Base-by-base conservation (phyloP, 92 coral and sea anemone species). In the Epizoanthus stellaris region DNA sequence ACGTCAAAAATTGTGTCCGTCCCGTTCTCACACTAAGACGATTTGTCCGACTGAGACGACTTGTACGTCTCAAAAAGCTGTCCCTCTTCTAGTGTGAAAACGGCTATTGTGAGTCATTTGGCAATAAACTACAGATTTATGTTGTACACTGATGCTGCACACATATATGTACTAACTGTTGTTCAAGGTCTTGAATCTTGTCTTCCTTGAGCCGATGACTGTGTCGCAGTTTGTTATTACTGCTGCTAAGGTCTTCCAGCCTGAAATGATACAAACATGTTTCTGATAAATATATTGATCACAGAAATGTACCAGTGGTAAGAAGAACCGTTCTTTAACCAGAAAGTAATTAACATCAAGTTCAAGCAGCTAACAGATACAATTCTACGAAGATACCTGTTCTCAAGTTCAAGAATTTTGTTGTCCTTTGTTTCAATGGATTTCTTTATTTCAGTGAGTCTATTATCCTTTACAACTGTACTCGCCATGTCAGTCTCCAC, bases 351-450 rank as follows among this genome's bases (percentile, higher is more conserved):
- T 49, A 49, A 47, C 53, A 47, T 7, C 53, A 47, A 47, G 56
- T 49, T 49, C 56, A 49, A 21, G 30, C 25, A 63, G 7, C 25
- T 63, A 30, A 30, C 34, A 30, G 34, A 30, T 30, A 30, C 34
- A 30, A 30, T 30, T 30, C 43, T 40, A 52, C 45, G 10, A 52
- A 39, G 43, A 25, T 23, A 96, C 98, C 93, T 95, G 95, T 89
- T 96, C 85, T 96, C 98, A 65, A 96, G 93, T 67, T 96, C 98
- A 42, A 94, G 89, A 0, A 96, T 96, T 87, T 89, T 87, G 89
- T 96, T 93, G 56, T 96, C 98, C 70, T 93, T 96, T 13, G 88
- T 92, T 91, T 96, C 98, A 73, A 89, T 84, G 52, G 85, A 85
- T 36, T 86, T 85, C 67, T 86, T 88, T 47, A 91, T 94, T 54